phyloP scores from a whole-genome alignment of 1,140 invertebrate species.

The Muscidifurax raptorellus region DNA sequence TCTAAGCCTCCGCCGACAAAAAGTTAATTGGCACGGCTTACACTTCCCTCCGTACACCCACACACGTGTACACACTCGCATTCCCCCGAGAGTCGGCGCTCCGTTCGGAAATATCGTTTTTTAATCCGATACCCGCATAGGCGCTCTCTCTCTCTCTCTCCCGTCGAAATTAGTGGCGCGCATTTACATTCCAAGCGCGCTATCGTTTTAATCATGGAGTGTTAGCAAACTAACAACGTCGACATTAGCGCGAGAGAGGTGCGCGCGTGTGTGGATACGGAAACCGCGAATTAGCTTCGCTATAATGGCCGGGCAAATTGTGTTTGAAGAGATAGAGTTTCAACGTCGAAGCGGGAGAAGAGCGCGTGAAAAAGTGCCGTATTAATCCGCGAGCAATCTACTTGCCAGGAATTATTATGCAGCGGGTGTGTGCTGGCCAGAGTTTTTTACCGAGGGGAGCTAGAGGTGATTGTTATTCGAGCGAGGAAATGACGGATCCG shows the following conservation, averaged over 20 bases:
- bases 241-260: neutral
- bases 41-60: neutral
- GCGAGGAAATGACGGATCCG: neutral
- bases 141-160: no score
- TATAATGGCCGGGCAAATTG: slow-evolving; percentile 13
- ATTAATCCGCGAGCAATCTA: neutral
- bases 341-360: neutral
- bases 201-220: slow-evolving; percentile 22
- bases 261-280: neutral
- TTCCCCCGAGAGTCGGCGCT: neutral
- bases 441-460: no score
- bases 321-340: neutral
- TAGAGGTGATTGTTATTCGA: neutral
- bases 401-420: neutral
- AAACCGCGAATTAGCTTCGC: slow-evolving; percentile 23
- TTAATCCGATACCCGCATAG: neutral
- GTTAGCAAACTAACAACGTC: slow-evolving; percentile 26
- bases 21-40: neutral
- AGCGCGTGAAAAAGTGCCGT: neutral
- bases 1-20: neutral
- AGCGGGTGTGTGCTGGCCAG: neutral
- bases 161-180: neutral
- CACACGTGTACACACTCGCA: neutral
- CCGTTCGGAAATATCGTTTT: neutral
- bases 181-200: slow-evolving; percentile 20